phyloP scores from a whole-genome alignment of 2,113 vertebrate species.

The Callospermophilus lateralis region DNA sequence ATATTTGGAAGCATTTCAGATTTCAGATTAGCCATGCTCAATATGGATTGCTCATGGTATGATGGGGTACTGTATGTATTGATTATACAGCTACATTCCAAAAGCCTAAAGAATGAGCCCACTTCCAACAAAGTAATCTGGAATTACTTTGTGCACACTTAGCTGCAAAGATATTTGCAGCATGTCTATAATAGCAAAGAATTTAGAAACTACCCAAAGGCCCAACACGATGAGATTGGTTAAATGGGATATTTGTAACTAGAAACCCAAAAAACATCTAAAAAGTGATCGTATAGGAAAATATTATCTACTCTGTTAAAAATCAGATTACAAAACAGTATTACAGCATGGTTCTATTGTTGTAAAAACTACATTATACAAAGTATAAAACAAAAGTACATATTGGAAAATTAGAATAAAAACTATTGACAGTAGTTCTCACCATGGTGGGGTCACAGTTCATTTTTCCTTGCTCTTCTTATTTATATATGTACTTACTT shows the following conservation, averaged over 20 bases:
- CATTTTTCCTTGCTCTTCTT: neutral
- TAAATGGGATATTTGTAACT: neutral
- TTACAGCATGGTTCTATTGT: neutral
- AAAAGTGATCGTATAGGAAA: neutral
- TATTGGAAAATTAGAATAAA: neutral
- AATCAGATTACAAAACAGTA: neutral
- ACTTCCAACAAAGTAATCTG: neutral
- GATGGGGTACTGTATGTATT: neutral
- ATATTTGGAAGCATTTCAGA: slow-evolving; percentile 19
- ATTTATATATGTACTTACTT: neutral
- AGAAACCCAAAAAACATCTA: neutral
- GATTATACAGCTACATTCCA: neutral
- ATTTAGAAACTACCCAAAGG: neutral
- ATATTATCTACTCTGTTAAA: neutral
- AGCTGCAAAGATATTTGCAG: neutral
- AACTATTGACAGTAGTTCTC: neutral
- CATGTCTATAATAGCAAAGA: neutral
- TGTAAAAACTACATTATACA: neutral
- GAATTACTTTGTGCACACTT: neutral
- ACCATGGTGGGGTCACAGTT: neutral
- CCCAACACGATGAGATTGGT: neutral
- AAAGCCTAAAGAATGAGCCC: neutral
- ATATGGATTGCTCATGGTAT: neutral
- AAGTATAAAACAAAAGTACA: neutral
- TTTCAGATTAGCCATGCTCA: neutral